phyloP scores from a whole-genome alignment of 2,888 invertebrate species.

The Temnothorax unifasciatus region DNA sequence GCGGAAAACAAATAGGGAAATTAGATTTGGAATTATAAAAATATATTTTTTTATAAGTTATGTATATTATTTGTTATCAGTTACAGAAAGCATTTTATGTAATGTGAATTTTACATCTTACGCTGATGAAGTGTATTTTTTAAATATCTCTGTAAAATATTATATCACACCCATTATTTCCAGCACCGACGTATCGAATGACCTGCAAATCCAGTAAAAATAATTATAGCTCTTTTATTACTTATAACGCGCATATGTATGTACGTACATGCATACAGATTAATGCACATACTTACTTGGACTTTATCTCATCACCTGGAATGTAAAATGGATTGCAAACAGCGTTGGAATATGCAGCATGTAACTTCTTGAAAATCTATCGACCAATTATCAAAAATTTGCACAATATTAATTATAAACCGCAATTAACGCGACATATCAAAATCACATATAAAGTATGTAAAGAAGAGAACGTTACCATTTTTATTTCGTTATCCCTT shows the following conservation, averaged over 20 bases:
- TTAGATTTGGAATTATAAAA: too few relatives aligned
- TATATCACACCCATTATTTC: constrained; percentile 82
- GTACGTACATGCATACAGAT: not conserved
- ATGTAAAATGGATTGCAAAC: constrained; percentile 99
- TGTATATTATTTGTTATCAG: constrained; percentile 1
- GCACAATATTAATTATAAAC: constrained; percentile 13
- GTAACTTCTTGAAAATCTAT: constrained; percentile 95
- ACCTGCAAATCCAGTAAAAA: constrained; percentile 74
- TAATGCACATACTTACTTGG: constrained; percentile 84
- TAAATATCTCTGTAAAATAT: not conserved
- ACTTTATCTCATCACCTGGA: constrained; percentile 95
- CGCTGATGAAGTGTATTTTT: not conserved
- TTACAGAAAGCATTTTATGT: not conserved
- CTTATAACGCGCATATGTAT: not conserved
- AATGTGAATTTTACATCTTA: not conserved
- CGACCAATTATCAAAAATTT: constrained; percentile 59
- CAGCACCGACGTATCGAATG: constrained; percentile 81
- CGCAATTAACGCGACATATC: constrained; percentile 18
- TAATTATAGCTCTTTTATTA: not conserved
- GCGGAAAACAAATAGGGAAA: too few relatives aligned
- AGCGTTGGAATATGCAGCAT: constrained; percentile 96
- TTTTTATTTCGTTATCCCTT: constrained; percentile 97
- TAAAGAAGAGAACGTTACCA: constrained; percentile 88
- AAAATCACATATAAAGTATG: constrained; percentile 25
- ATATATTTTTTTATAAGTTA: too few relatives aligned